Conservation (phyloP, 92 coral and sea anemone species). For the Isaurus tuberculatus region DNA sequence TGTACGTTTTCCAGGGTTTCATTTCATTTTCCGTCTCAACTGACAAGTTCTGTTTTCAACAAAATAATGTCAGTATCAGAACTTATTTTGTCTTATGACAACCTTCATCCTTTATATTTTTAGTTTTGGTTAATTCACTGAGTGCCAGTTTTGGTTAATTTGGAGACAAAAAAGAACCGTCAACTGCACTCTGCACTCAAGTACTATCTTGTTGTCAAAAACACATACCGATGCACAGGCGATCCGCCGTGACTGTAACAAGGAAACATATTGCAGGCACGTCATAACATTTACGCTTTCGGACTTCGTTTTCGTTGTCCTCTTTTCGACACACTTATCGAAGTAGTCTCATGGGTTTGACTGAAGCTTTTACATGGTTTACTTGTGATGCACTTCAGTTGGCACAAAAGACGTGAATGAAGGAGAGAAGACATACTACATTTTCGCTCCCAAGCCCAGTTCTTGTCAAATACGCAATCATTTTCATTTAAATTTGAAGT, state of each 20-base stretch:
- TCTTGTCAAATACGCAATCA: constrained; percentile 40
- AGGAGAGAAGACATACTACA: constrained; percentile 39
- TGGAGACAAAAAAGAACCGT: background rate
- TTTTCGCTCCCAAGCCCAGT: constrained; percentile 45
- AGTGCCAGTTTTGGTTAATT: no score
- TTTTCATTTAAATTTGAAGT: constrained; percentile 1
- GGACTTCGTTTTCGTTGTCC: background rate
- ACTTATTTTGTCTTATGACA: no score
- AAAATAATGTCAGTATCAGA: no score
- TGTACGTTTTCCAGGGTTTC: no score
- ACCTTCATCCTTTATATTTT: no score
- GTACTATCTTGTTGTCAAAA: background rate
- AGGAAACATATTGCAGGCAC: background rate
- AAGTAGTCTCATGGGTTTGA: background rate
- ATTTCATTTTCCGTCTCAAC: no score
- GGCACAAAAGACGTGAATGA: constrained; percentile 31
- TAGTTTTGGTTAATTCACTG: no score
- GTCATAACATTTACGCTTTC: background rate
- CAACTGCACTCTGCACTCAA: background rate
- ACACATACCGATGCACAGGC: background rate
- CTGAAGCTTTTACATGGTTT: background rate
- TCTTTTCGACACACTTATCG: background rate
- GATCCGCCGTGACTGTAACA: background rate
- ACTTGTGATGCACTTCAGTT: background rate
- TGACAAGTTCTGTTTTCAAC: no score